These are phyloP conservation scores for Pseudachorutes palmiensis DNA, from an alignment of 1,140 invertebrate genomes.

Conservation along the genomic window DNA sequence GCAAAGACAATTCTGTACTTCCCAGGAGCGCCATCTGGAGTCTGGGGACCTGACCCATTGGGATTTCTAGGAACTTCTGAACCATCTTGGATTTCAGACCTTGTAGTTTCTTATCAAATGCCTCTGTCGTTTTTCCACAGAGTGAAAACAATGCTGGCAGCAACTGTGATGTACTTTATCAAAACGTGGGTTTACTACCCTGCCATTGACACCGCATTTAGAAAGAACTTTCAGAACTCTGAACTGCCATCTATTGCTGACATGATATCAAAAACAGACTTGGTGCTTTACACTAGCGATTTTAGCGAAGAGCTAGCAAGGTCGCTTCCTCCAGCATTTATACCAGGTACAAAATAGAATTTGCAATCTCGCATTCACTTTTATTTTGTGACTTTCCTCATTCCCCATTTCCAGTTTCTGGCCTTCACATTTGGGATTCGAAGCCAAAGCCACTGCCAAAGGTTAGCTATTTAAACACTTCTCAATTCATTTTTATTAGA, in stretches of 20 bases:
- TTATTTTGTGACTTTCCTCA: neutral
- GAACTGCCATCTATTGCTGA: constrained; percentile 16
- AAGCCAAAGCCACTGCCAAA: neutral
- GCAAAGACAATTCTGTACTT: constrained; percentile 26
- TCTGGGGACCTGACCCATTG: neutral
- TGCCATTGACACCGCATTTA: neutral
- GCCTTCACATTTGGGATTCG: neutral
- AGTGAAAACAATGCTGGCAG: neutral
- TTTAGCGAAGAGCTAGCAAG: neutral
- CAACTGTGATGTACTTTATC: neutral
- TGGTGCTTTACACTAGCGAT: constrained; percentile 18
- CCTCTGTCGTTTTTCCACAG: constrained; percentile 14
- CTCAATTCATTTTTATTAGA: neutral
- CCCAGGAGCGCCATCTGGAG: neutral
- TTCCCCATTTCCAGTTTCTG: neutral
- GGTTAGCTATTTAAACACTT: neutral
- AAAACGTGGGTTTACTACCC: neutral
- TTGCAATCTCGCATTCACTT: neutral
- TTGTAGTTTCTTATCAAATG: neutral
- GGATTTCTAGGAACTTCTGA: neutral
- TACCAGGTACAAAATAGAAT: constrained; percentile 18
- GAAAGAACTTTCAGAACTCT: constrained; percentile 13
- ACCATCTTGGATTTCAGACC: neutral
- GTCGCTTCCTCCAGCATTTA: constrained; percentile 13
- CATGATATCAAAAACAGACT: neutral